Evolutionary conservation across 2,797 vertebrate genomes (phyloP), one percentile per base, ranked within the genome.

Genomic region (Pterois miles): DNA sequence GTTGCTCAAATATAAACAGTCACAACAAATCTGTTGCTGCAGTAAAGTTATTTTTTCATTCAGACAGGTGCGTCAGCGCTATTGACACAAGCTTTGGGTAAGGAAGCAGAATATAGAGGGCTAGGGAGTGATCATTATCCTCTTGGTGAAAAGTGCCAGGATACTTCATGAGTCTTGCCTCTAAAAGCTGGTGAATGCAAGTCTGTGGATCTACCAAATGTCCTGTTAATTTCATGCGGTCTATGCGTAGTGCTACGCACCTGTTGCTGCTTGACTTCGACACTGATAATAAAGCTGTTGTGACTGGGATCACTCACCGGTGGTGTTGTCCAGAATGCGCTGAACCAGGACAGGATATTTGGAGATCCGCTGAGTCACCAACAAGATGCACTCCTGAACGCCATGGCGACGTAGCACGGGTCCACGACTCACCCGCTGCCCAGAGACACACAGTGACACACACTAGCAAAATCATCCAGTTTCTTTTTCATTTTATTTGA

Each of bases 321-420:
- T 96, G 75, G 96, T 97, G 82, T 97, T 97, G 67, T 97, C 96
- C 79, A 97, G 91, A 87, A 99, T 97, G 29, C 97, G 95, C 84
- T 95, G 96, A 31, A 98, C 91, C 27, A 99, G 96, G 63, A 97
- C 97, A 0, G 97, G 98, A 85, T 99, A 99, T 86, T 99, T 98
- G 72, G 97, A 98, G 90, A 98, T 98, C 50, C 97, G 94, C 85
- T 99, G 98, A 2, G 97, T 99, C 84, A 99, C 97, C 87, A 99
- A 92, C 67, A 99, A 85, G 86, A 98, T 97, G 90, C 98, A 98
- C 84, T 99, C 97, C 63, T 96, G 98, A 34, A 97, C 94, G 0
- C 97, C 98, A 3, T 98, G 97, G 53, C 97, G 94, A 69, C 97
- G 97, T 1, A 98, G 92, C 83, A 97, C 92, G 0, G 95, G 94